Evolutionary conservation across 2,797 vertebrate genomes (phyloP), one percentile per base, ranked within the genome.

Genomic region (Sebastes steindachneri): DNA sequence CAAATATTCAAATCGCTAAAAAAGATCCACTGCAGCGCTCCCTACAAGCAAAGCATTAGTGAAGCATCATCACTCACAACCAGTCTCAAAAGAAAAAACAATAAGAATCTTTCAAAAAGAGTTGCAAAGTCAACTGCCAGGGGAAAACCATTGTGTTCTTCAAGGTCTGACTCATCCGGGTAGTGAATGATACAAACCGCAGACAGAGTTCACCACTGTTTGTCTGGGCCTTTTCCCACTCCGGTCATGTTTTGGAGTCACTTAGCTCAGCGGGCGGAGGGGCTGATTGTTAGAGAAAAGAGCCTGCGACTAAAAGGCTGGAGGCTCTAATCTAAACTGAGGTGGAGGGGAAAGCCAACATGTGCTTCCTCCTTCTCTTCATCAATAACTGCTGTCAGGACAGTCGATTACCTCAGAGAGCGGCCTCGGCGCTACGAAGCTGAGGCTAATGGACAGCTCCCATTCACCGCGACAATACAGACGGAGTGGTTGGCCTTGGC

Each of bases 381-480:
- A 88, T 90, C 87, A 90, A 83, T 86, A 86, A 84, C 72, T 25
- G 83, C 77, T 81, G 86, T 86, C 82, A 89, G 85, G 77, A 73
- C 68, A 82, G 91, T 90, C 89, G 85, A 89, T 89, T 88, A 83
- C 75, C 73, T 74, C 69, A 0, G 58, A 79, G 73, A 77, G 81
- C 70, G 59, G 75, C 85, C 85, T 77, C 71, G 45, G 71, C 28
- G 19, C 73, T 19, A 17, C 66, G 79, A 31, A 71, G 0, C 81
- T 4, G 80, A 66, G 72, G 73, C 62, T 59, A 85, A 80, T 60
- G 73, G 80, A 83, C 72, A 41, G 64, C 73, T 21, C 35, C 7
- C 53, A 10, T 28, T 77, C 63, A 55, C 41, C 28, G 33, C 11
- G 55, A 80, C 71, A 54, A 53, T 51, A 37, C 41, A 58, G 48